Evolutionary conservation across 1,140 invertebrate genomes (phyloP), one percentile per base, ranked within the genome.

Genomic region (Trichogramma pretiosum): DNA sequence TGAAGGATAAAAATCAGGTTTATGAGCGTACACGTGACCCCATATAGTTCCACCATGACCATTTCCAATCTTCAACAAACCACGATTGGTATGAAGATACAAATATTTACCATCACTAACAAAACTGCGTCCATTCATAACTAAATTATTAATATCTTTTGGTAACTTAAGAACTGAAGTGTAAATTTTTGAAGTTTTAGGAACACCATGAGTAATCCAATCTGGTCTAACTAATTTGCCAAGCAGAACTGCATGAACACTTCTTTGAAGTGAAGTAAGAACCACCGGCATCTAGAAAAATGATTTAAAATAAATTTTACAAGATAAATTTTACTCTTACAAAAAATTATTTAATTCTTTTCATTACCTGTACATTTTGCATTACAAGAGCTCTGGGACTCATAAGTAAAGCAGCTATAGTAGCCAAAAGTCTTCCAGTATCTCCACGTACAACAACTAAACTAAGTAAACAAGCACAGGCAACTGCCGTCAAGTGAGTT

Each of bases 391-490:
- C 75, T 58, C 82, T 74, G 7, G 86, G 79, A 50, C 85, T 90
- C 87, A 94, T 95, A 11, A 95, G 75, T 53, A 96, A 75, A 22
- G 89, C 85, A 14, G 87, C 82, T 23, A 91, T 80, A 13, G 93
- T 89, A 61, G 83, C 82, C 0, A 97, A 74, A 55, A 93, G 81
- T 63, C 92, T 88, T 23, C 90, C 89, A n/a, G 92, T 93, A 62
- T 95, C 89, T 2, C 93, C 93, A 46, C 88, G 73, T 1, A 92
- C 91, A n/a, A 95, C 85, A 21, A 90, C 89, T 35, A 97, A 73
- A 48, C 89, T 89, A 22, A 97, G 76, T 2, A 98, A 74, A 61
- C 90, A 93, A 3, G 91, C 85, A 68, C 89, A 93, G 33, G 91
- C 89, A 43, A 93, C 78, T 19, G 89, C 84, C 26, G 87, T 89